Base-by-base conservation (phyloP, 2,113 vertebrate genomes). In the Ranitomeya imitator region DNA sequence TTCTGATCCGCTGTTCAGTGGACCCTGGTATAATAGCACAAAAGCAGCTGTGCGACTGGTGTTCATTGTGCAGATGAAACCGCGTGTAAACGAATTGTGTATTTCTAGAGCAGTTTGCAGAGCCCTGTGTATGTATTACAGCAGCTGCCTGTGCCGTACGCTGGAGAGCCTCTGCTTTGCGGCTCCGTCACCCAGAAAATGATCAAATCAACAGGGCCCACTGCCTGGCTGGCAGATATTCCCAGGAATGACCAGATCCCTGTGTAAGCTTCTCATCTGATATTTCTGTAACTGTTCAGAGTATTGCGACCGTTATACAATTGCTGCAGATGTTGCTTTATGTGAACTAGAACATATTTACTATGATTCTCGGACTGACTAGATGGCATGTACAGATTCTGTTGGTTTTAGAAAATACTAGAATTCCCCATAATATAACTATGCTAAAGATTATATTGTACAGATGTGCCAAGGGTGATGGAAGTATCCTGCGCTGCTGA, bases 171-270 rank as follows among this genome's bases (percentile, higher is more conserved):
- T 54, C 57, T 67, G 81, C 87, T 88, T 88, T 88, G 87, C 59
- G 54, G 78, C 23, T 88, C 69, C 59, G 21, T 88, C 87, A 88
- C 71, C 79, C 81, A 84, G 15, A 67, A 84, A 83, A 88, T 88
- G 37, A 60, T 45, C 37, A 60, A 78, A 83, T 79, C 87, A 88
- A 84, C 60, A 52, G 18, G 80, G 51, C 76, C 51, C n/a, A 83
- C 60, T 79, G 85, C 85, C 77, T 23, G 83, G 63, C 83, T 37
- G 67, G 67, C 55, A 23, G 83, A 15, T 12, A 37, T 9, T 15
- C 31, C 51, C 54, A 69, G 57, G 71, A 55, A 84, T 84, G 13
- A 19, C 63, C 81, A 69, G 45, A 82, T 82, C n/a, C 9, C 79
- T 4, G 14, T 61, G 59, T 21, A 37, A 82, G 16, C 57, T 31